Percentiles rank a stretch among this genome's conserved stretches.
These are phyloP conservation scores for Pollenia amentaria DNA, from an alignment of 2,888 invertebrate species.

Conservation along the genomic window DNA sequence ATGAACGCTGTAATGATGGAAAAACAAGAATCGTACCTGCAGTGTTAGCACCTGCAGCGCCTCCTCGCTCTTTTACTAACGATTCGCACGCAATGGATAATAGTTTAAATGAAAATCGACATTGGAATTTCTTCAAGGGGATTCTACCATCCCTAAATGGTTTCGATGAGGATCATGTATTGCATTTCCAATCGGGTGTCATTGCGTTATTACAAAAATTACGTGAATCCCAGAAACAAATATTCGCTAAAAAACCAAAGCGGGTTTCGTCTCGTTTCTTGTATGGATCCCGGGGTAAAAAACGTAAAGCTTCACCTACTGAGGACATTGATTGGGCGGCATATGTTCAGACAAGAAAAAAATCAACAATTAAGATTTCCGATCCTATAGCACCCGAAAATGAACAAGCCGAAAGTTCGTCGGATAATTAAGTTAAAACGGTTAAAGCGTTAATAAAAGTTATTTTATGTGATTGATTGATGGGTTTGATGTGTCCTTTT, in stretches of 20 bases:
- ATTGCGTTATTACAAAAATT: constrained; percentile 55
- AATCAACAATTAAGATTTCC: neutral
- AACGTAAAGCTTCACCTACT: neutral
- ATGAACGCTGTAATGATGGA: neutral
- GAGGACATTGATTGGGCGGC: constrained; percentile 10
- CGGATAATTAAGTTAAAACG: constrained; percentile 51
- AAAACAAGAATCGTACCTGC: no score
- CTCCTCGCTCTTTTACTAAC: no score
- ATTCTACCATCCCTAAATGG: constrained; percentile 48
- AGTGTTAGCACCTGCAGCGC: no score
- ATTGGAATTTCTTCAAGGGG: constrained; percentile 64
- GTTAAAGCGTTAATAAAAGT: neutral
- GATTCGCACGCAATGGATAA: neutral
- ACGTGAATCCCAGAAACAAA: constrained; percentile 47
- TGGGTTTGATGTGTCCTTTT: no score
- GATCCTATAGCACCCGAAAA: constrained; percentile 54
- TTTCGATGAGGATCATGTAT: constrained; percentile 62
- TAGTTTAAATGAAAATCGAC: constrained; percentile 52
- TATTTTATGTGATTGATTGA: no score
- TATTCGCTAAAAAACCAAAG: neutral
- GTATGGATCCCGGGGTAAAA: neutral
- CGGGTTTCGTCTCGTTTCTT: neutral
- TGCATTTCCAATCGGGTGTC: constrained; percentile 59
- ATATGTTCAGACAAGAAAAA: neutral
- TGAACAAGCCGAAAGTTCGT: constrained; percentile 2